These are phyloP conservation scores for Erannis defoliaria DNA, from an alignment of 2,888 invertebrate species.

Conservation along the genomic window DNA sequence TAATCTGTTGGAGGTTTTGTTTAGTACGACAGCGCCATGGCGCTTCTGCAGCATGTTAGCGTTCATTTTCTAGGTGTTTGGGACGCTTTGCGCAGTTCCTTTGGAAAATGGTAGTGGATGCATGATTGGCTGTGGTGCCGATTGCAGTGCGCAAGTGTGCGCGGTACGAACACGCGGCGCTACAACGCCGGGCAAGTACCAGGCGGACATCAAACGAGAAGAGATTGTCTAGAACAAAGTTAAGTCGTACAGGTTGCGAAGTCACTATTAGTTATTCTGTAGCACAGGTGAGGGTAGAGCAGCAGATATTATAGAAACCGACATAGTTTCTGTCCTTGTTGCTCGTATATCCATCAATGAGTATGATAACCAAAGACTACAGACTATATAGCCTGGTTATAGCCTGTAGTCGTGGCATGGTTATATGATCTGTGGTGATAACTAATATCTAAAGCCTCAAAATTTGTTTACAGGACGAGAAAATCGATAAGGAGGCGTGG, in stretches of 20 bases:
- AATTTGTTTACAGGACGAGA: slow-evolving; percentile 18
- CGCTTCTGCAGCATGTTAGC: not conserved
- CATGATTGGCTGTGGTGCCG: slow-evolving; percentile 35
- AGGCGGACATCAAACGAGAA: slow-evolving; percentile 62
- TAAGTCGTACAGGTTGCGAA: not conserved
- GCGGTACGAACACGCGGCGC: slow-evolving; percentile 83
- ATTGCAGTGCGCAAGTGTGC: slow-evolving; percentile 79
- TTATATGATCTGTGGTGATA: too few species aligned
- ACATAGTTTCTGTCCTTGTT: not conserved
- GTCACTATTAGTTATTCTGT: not conserved
- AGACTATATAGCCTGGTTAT: too few species aligned
- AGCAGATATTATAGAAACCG: slow-evolving; percentile 9
- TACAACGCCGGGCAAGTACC: slow-evolving; percentile 80
- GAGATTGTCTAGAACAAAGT: slow-evolving; percentile 45
- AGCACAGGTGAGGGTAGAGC: slow-evolving; percentile 7
- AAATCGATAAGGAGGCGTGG: slow-evolving; percentile 50
- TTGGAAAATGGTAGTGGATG: slow-evolving; percentile 22
- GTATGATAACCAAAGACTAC: too few species aligned
- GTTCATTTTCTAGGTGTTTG: slow-evolving; percentile 13
- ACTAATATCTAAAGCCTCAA: not conserved
- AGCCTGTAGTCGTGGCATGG: too few species aligned
- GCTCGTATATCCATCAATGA: not conserved
- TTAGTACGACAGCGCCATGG: not conserved
- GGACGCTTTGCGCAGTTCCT: slow-evolving; percentile 13
- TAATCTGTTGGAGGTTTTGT: not conserved